Evolutionary conservation across 2,113 vertebrate genomes (phyloP), one percentile per base, ranked within the genome.

Genomic region (Pterocles orientalis): DNA sequence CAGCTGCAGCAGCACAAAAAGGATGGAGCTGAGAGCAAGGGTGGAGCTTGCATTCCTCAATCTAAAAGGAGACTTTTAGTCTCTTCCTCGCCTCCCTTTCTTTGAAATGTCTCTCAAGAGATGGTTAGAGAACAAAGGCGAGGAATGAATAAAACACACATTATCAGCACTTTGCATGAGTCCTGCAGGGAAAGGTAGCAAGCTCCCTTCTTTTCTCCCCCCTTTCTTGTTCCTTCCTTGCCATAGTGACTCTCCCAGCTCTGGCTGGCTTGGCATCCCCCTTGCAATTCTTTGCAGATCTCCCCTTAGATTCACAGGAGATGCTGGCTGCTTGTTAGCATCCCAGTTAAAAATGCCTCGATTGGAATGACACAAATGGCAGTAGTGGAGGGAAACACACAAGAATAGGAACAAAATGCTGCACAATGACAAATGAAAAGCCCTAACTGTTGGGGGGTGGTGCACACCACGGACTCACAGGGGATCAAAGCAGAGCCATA

Each of bases 81-180:
- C 95, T 96, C 90, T 95, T 97, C 91, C 91, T 95, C 18, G 3
- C 68, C 95, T 95, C 87, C 91, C 76, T 93, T 96, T 96, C 95
- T 97, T 95, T 97, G 95, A 97, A 97, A 96, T n/a, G 39, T 95
- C 93, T 96, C 95, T 96, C 92, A 90, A 88, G 88, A 96, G 92
- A 97, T 96, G 95, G 94, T 96, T 97, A 93, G 82, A 96, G 85
- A 95, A 96, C 96, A 96, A 96, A 96, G 88, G 82, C 7, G 2
- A 82, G 56, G 85, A 94, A 94, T 92, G 90, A 97, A 97, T 94
- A 93, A 96, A 95, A 79, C 80, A 88, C 58, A 86, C 23, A 91
- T 96, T 96, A 96, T 96, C 93, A 96, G 90, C 79, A 78, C 33
- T 96, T 94, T 92, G 88, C 82, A 93, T 83, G 92, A 94, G 90